A percentile compares a stretch with the other conserved stretches of the same genome.
These are phyloP conservation scores for Sisor rabdophorus DNA, from an alignment of 2,113 vertebrate species.

Conservation along the genomic window DNA sequence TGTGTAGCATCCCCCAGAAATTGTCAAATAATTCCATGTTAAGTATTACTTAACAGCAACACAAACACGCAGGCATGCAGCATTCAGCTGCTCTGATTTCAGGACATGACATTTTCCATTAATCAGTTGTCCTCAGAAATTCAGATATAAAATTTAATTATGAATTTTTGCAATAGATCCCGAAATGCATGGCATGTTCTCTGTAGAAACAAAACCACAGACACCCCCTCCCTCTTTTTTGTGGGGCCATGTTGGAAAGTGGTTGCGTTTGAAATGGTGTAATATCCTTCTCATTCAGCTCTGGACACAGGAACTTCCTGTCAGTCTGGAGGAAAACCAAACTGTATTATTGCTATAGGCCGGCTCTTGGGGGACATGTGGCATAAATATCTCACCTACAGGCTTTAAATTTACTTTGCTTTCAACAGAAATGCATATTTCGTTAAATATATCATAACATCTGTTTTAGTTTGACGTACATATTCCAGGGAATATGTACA, in stretches of 20 bases:
- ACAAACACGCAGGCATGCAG: neutral
- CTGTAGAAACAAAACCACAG: conserved; percentile 2
- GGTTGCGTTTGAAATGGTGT: conserved; percentile 35
- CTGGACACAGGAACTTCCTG: conserved; percentile 48
- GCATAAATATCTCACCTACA: conserved; percentile 26
- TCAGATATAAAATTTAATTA: conserved; percentile 46
- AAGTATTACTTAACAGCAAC: conserved; percentile 27
- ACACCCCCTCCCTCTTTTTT: neutral
- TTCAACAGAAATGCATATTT: neutral
- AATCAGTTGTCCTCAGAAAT: conserved; percentile 30
- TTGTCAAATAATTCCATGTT: conserved; percentile 30
- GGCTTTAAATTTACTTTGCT: neutral
- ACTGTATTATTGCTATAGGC: conserved; percentile 25
- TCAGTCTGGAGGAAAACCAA: conserved; percentile 35
- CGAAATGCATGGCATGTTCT: conserved; percentile 30
- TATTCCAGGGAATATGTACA: neutral
- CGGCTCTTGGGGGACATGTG: conserved; percentile 9
- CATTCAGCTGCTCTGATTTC: conserved; percentile 39
- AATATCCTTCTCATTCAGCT: conserved; percentile 61
- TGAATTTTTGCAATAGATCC: conserved; percentile 39
- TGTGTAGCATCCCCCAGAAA: no score
- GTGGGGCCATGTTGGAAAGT: conserved; percentile 29
- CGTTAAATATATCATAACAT: neutral
- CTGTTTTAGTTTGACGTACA: neutral
- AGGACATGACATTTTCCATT: conserved; percentile 17